A percentile compares a stretch with the other conserved stretches of the same genome.
Conservation (phyloP, 2,888 invertebrate genomes). For the Drosophila affinis region DNA sequence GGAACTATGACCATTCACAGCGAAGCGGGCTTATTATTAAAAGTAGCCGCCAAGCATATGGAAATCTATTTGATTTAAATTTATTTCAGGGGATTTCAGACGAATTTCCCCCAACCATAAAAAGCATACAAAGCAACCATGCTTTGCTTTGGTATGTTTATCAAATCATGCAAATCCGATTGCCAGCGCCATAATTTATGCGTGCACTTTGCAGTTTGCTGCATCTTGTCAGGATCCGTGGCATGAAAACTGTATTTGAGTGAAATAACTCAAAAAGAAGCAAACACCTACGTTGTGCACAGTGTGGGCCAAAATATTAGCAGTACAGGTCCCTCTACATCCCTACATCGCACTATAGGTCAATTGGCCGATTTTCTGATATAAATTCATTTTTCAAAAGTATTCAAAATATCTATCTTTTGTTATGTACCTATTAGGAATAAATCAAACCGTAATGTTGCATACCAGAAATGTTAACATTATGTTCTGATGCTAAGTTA, state of each 20-base stretch:
- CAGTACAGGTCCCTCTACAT: too few relatives aligned
- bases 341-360: too few relatives aligned
- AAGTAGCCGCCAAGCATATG: not conserved
- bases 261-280: conserved; percentile 65
- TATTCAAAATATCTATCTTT: too few relatives aligned
- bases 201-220: conserved; percentile 10
- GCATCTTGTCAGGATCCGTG: conserved; percentile 33
- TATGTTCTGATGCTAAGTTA: too few relatives aligned
- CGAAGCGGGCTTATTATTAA: not conserved
- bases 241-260: conserved; percentile 74
- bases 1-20: not conserved
- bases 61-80: not conserved
- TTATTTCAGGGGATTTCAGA: not conserved
- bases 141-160: conserved; percentile 61
- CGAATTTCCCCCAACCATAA: not conserved
- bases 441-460: too few relatives aligned
- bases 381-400: too few relatives aligned
- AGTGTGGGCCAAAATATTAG: too few relatives aligned
- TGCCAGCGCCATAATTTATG: conserved; percentile 61
- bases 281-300: not conserved
- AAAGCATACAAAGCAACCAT: not conserved
- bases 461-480: too few relatives aligned
- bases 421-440: too few relatives aligned
- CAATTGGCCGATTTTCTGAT: too few relatives aligned
- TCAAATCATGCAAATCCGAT: conserved; percentile 75